Evolutionary conservation across 2,888 invertebrate genomes (phyloP).

Genomic region (Drosophila paranaensis): DNA sequence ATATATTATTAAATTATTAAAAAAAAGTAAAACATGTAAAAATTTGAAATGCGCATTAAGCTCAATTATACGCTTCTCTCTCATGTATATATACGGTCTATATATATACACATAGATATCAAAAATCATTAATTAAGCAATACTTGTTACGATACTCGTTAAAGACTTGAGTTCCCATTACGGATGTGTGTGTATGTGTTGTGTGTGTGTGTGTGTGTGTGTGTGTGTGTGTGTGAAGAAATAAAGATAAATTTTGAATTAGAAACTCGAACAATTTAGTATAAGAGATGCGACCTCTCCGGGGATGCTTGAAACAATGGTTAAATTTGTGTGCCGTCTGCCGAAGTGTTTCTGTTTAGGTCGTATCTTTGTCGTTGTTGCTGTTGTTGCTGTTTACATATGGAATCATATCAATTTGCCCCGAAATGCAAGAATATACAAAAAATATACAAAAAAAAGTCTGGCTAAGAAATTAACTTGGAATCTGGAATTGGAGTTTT

Average conservation of each 20-base stretch:
- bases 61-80: conserved; percentile 49
- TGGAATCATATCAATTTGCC: conserved; percentile 47
- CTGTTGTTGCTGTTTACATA: conserved; percentile 32
- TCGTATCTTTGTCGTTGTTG: conserved; percentile 46
- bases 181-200: conserved; percentile 12
- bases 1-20: conserved; percentile 75
- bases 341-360: neutral
- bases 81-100: conserved; percentile 9
- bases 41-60: conserved; percentile 76
- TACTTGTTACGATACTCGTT: conserved; percentile 61
- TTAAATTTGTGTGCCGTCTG: conserved; percentile 20
- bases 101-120: conserved; percentile 29
- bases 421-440: conserved; percentile 45
- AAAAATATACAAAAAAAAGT: conserved; percentile 28
- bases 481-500: conserved; percentile 59
- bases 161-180: conserved; percentile 45
- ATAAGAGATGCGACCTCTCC: conserved; percentile 59
- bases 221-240: conserved; percentile 16
- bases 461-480: conserved; percentile 40
- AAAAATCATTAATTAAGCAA: conserved; percentile 71
- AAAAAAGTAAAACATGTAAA: conserved; percentile 74
- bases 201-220: conserved; percentile 17
- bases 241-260: conserved; percentile 12
- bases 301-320: conserved; percentile 32
- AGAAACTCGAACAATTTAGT: conserved; percentile 56